These are phyloP conservation scores for Mus minutoides DNA, from an alignment of 2,797 vertebrate species.

Conservation along the genomic window DNA sequence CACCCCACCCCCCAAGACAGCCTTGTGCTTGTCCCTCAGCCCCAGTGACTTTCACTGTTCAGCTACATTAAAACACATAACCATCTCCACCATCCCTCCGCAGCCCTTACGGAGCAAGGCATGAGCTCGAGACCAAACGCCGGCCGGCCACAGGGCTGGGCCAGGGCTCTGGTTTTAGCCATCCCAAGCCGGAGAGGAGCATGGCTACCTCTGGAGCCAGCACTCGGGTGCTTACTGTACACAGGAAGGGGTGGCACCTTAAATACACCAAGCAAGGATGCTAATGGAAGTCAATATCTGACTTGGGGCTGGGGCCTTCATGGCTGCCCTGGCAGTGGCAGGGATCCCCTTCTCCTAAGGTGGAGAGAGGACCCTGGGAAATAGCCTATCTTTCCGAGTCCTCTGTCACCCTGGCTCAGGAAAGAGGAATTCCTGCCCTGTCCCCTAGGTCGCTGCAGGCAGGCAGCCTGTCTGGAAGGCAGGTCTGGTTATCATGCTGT, in stretches of 20 bases:
- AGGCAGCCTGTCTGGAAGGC: too few species aligned
- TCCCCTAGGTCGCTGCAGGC: background rate
- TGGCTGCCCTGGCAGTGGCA: background rate
- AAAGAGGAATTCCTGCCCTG: background rate
- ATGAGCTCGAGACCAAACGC: accelerated
- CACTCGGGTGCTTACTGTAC: background rate
- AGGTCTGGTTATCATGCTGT: background rate
- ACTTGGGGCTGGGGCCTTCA: background rate
- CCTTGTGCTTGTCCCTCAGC: background rate
- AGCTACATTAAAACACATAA: accelerated
- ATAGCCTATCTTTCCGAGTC: background rate
- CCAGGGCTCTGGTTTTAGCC: background rate
- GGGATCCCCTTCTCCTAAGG: background rate
- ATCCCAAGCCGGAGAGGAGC: background rate
- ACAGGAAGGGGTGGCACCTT: background rate
- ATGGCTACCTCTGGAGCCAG: background rate
- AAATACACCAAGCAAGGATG: background rate
- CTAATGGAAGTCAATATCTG: background rate
- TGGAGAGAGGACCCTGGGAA: background rate
- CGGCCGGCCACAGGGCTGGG: accelerated
- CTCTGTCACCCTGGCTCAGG: background rate
- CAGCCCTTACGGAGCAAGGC: background rate
- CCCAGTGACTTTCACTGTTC: background rate
- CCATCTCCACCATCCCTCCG: background rate
- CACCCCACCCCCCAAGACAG: too few species aligned